Base-by-base conservation (phyloP, 2,888 invertebrate genomes). In the Conchocele bisecta region DNA sequence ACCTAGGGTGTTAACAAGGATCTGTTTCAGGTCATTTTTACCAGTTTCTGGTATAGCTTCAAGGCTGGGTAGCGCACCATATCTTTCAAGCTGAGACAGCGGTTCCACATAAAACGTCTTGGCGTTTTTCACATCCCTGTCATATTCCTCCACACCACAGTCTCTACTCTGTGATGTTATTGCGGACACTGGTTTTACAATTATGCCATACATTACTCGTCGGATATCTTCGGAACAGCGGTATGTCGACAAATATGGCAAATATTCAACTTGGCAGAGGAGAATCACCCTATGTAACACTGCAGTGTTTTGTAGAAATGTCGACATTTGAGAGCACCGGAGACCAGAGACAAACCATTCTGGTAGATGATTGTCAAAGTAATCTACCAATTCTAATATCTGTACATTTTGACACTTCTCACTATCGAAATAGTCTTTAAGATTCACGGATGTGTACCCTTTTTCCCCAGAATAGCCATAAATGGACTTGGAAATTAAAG, bases 301-400 rank as follows among this genome's bases (percentile, higher is more conserved):
- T 4, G 84, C 54, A 2, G 83, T 85, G 81, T 91, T 91, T n/a
- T 96, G 93, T 82, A 95, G 94, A 68, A 93, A 92, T 9, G 94
- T 92, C 0, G 96, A 94, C 76, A 95, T 93, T 42, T 92, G 85
- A 28, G 94, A 94, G 3, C 91, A 90, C 42, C 93, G 92, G 66
- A 95, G 94, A 69, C 93, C 93, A 35, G 93, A 91, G 2, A 93
- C 88, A 86, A 96, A 94, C 95, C 95, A 95, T 5, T 91, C 87
- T 0, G 95, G 94, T 67, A 93, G 54, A 0, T 24, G 3, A 22
- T 64, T 61, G 0, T 82, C 80, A 66, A 82, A 64, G 42, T 75
- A 85, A 39, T 80, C 71, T n/a, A n/a, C n/a, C 6, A 39, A 22
- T 26, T 66, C n/a, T 7, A 22, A 3, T 31, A 7, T n/a, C 11